These are phyloP conservation scores for Motacilla tschutschensis DNA, from an alignment of 2,113 vertebrate species.

Conservation along the genomic window DNA sequence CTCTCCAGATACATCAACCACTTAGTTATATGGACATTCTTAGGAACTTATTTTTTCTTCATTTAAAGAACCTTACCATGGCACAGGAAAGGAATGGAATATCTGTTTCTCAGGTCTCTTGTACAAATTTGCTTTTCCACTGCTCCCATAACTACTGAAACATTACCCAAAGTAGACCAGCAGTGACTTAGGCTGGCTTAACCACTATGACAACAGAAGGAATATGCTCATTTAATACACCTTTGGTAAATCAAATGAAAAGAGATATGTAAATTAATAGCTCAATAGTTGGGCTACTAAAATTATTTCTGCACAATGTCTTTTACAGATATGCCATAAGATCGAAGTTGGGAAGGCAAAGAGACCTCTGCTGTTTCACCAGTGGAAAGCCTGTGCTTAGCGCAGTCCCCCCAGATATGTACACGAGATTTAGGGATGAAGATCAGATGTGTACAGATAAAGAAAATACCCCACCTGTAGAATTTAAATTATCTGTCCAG, in stretches of 20 bases:
- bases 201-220: not conserved
- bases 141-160: not conserved
- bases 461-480: not conserved
- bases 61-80: not conserved
- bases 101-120: not conserved
- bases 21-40: not conserved
- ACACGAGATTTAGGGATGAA: not conserved
- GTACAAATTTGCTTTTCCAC: not conserved
- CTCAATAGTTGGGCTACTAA: not conserved
- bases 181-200: not conserved
- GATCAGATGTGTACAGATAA: not conserved
- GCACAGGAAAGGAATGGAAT: not conserved
- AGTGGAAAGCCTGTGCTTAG: rapidly evolving
- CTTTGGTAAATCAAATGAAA: not conserved
- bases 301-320: not conserved
- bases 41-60: not conserved
- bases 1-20: not conserved
- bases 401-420: too few species aligned
- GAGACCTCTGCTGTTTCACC: not conserved
- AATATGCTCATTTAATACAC: not conserved
- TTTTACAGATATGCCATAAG: not conserved
- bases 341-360: not conserved
- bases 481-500: not conserved
- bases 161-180: not conserved
- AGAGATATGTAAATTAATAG: not conserved